Base-by-base conservation (phyloP, 2,797 vertebrate genomes). In the Psittacula derbiana region DNA sequence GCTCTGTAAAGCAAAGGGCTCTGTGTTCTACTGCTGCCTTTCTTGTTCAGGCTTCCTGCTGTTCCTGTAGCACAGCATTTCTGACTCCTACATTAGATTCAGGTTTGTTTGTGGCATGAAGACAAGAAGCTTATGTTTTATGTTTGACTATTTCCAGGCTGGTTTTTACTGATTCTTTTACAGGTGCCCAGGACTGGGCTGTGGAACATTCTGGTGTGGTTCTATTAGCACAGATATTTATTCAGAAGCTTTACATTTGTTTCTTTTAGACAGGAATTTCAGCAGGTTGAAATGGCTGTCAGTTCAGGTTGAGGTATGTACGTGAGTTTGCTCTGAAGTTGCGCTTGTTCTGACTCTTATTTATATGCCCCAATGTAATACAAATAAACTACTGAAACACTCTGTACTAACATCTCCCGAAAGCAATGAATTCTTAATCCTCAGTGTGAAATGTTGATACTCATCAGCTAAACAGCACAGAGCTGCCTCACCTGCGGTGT, bases 201-300 rank as follows among this genome's bases (percentile, higher is more conserved):
- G 65, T 38, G 91, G 57, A 74, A 55, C n/a, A 46, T 69, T 72
- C 30, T 30, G 18, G 41, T 1, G 46, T 75, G 11, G 20, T 18
- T 82, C 67, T 65, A 0, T 40, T 27, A 69, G 33, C 24, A 65
- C 8, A 62, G 33, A 18, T 57, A 61, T 4, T 88, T 74, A 84
- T 69, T 76, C 16, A 66, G 55, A 43, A 86, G 43, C 69, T 93
- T 93, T 73, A 58, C 6, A 47, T 69, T 69, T 86, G 53, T 79
- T 90, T 40, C 3, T 66, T 33, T 41, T 33, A 16, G 57, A 12
- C 41, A 47, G n/a, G 66, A 52, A 47, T 73, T 62, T 62, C 52
- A 49, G 58, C 33, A 69, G 43, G 28, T 11, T 66, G 25, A 81
- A 80, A 61, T 28, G 4, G 25, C 5, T 50, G 31, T 30, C 72